Conservation (phyloP, 1,140 invertebrate genomes). For the Pseudomyrmex sp. region DNA sequence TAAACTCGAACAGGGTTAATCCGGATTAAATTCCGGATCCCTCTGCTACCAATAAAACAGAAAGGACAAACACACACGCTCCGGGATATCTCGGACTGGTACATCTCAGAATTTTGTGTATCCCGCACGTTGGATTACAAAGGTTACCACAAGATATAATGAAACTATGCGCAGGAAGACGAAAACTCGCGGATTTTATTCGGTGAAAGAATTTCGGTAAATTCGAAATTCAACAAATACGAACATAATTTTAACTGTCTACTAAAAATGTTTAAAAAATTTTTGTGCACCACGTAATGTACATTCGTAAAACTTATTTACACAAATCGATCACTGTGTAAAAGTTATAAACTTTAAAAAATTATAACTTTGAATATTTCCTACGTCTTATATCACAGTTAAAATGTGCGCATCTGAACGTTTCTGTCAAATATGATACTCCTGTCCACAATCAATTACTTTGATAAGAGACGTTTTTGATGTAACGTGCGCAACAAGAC, state of each 20-base stretch:
- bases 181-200: not conserved
- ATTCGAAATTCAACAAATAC: not conserved
- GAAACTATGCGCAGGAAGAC: not conserved
- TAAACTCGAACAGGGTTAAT: constrained; percentile 63
- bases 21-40: constrained; percentile 50
- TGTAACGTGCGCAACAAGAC: not conserved
- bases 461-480: not conserved
- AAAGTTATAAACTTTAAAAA: no score
- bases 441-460: no score
- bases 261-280: no score
- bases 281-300: no score
- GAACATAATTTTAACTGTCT: no score
- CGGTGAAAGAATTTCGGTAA: constrained; percentile 2
- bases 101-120: constrained; percentile 22
- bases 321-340: no score
- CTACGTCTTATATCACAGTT: no score
- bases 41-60: constrained; percentile 51
- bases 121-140: constrained; percentile 30
- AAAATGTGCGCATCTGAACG: no score
- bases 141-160: constrained; percentile 19
- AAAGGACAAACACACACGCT: constrained; percentile 37
- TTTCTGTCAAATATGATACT: not conserved
- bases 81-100: constrained; percentile 34
- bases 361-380: no score
- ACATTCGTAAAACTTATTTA: no score